Evolutionary conservation across 2,888 invertebrate genomes (phyloP), one percentile per base, ranked within the genome.

Genomic region (Noctua pronuba): DNA sequence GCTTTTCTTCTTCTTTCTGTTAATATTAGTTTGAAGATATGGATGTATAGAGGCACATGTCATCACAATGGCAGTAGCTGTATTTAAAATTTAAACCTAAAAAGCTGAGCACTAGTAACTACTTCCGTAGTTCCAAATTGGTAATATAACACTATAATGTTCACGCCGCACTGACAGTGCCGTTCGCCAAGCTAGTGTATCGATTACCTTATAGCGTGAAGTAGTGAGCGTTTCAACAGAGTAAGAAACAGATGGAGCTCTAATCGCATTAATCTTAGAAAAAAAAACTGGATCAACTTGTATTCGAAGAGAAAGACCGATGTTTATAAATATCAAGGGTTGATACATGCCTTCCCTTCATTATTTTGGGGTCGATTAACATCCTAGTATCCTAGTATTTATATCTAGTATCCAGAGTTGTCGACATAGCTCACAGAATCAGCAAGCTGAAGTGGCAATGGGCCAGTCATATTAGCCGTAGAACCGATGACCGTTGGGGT

Each of bases 111-210:
- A n/a, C n/a, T n/a, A n/a, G n/a, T n/a, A n/a, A n/a, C n/a, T n/a
- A n/a, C n/a, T n/a, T 78, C 74, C 46, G 62, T 52, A 62, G 72
- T 79, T 75, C 77, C 65, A 86, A 86, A 88, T 83, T 86, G 74
- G 86, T 86, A 88, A 86, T 84, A 80, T 77, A 82, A 84, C 84
- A 78, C 84, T 75, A 74, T 83, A 87, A 87, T 88, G 86, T 80
- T 85, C 75, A 44, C 82, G 73, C 73, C 69, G 44, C 77, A 79
- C 84, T 80, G 55, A 66, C 77, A 46, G 76, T 52, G 76, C 77
- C 83, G 83, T 76, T 65, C 67, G 70, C 82, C 80, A 74, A 83
- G 77, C 82, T 76, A 83, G 70, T 64, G 81, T 78, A 84, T 85
- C 69, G 72, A 86, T 80, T 88, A 83, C 79, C 31, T 11, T 67